Conservation (phyloP, 2,888 invertebrate species). For the Cryptus viduatorius region DNA sequence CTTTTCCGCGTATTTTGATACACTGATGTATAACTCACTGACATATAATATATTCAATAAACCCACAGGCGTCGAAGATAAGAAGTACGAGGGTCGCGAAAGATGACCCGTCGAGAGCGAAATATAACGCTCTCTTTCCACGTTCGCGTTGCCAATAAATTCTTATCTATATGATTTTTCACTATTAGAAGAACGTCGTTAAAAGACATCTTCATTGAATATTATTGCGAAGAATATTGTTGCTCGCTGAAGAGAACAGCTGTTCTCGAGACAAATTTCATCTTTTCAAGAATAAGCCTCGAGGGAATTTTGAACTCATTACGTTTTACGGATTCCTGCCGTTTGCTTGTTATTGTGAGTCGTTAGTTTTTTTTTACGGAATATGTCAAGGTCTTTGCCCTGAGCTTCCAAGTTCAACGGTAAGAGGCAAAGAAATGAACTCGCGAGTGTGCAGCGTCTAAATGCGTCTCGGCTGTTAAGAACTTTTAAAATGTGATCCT, state of each 20-base stretch:
- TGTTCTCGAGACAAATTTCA: background rate
- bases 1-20: slow-evolving; percentile 12
- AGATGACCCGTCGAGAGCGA: slow-evolving; percentile 76
- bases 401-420: slow-evolving; percentile 64
- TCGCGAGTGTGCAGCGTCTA: slow-evolving; percentile 51
- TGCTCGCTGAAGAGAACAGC: background rate
- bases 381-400: slow-evolving; percentile 67
- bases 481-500: slow-evolving; percentile 59
- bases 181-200: slow-evolving; percentile 33
- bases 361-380: slow-evolving; percentile 10
- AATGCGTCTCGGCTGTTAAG: slow-evolving; percentile 56
- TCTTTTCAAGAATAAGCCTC: no score
- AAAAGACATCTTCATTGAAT: slow-evolving; percentile 1
- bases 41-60: slow-evolving; percentile 78
- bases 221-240: slow-evolving; percentile 2
- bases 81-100: slow-evolving; percentile 77
- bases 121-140: slow-evolving; percentile 53
- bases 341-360: background rate
- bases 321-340: no score
- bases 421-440: slow-evolving; percentile 7
- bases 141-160: slow-evolving; percentile 56
- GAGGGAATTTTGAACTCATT: no score
- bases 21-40: slow-evolving; percentile 23
- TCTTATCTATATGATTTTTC: slow-evolving; percentile 58
- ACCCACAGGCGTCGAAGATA: slow-evolving; percentile 75